These are phyloP conservation scores for rat (Rattus norvegicus) DNA, from an alignment of 2,113 vertebrate genomes.

Conservation along the genomic window DNA sequence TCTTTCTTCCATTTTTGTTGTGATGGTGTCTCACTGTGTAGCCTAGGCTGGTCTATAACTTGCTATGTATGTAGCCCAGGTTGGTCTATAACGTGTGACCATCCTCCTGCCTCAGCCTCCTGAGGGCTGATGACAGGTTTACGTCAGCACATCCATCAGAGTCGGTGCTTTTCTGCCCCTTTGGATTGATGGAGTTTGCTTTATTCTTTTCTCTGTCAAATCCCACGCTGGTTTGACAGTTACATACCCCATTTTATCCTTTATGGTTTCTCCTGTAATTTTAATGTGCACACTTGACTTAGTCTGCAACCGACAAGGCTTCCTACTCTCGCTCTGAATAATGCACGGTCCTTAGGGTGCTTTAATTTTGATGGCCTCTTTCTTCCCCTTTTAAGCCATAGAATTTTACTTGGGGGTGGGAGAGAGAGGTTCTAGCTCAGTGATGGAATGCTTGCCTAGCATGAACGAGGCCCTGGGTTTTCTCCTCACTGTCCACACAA, in stretches of 20 bases:
- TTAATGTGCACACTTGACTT: constrained; percentile 57
- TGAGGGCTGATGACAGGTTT: not conserved
- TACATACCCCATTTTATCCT: constrained; percentile 53
- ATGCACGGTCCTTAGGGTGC: not conserved
- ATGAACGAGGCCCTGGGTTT: not conserved
- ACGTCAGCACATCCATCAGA: not conserved
- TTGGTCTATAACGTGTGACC: not conserved
- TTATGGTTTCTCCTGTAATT: constrained; percentile 55
- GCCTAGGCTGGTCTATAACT: not conserved
- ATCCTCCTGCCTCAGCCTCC: not conserved
- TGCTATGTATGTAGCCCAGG: not conserved
- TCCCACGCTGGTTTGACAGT: constrained; percentile 39
- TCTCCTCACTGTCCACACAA: not conserved
- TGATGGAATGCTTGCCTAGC: not conserved
- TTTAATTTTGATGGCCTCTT: constrained; percentile 44
- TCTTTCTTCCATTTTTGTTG: not conserved
- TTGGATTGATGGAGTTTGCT: constrained; percentile 45
- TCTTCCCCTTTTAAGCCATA: not conserved
- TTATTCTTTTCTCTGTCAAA: constrained; percentile 21
- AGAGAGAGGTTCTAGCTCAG: not conserved
- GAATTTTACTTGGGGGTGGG: not conserved
- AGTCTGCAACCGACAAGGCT: constrained; percentile 7
- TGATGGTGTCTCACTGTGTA: not conserved
- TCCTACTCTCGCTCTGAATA: not conserved
- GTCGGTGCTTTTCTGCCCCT: constrained; percentile 18